These are phyloP conservation scores for Mohoua ochrocephala DNA, from an alignment of 2,113 vertebrate genomes.

Conservation along the genomic window DNA sequence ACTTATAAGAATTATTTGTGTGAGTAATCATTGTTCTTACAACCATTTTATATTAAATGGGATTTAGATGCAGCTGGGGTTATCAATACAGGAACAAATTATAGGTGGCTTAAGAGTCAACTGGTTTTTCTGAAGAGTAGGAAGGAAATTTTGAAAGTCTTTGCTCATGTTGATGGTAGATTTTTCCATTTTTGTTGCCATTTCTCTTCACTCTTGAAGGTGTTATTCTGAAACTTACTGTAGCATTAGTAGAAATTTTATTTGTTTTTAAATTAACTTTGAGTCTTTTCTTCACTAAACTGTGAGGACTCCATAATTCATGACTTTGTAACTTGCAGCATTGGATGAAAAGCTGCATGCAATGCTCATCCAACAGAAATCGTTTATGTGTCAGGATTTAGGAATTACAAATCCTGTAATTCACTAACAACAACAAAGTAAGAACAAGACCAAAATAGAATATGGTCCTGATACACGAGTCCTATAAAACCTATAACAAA, in stretches of 20 bases:
- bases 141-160: not conserved
- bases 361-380: not conserved
- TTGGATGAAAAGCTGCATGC: not conserved
- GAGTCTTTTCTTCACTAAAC: not conserved
- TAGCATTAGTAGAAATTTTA: not conserved
- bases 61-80: not conserved
- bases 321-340: not conserved
- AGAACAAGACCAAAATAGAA: not conserved
- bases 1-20: not conserved
- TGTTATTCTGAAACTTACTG: not conserved
- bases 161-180: not conserved
- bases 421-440: not conserved
- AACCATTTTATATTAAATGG: not conserved
- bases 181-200: not conserved
- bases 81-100: not conserved
- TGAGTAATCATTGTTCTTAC: not conserved
- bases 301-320: not conserved
- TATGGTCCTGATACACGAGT: not conserved
- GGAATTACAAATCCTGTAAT: not conserved
- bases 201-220: not conserved
- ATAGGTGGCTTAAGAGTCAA: not conserved
- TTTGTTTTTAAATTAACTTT: not conserved
- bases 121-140: not conserved
- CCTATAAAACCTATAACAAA: not conserved
- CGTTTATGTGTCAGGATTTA: not conserved